Conservation (phyloP, 2,113 vertebrate species). For the Oncorhynchus mykiss region DNA sequence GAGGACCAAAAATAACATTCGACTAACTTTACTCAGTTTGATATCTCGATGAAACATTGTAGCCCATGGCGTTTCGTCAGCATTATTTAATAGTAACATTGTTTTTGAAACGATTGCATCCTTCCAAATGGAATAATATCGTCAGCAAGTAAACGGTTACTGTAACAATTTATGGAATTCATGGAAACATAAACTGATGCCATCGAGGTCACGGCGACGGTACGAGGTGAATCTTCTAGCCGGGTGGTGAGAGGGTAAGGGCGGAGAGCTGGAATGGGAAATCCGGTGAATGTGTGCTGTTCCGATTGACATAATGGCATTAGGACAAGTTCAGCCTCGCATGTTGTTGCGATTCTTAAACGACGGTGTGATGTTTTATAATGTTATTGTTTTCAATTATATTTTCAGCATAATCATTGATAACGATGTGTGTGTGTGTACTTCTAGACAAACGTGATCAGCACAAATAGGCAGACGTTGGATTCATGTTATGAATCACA, state of each 20-base stretch:
- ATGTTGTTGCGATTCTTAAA: neutral
- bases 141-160: neutral
- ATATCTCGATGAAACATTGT: neutral
- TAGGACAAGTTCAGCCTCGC: neutral
- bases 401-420: too few species aligned
- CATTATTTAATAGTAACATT: neutral
- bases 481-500: too few species aligned
- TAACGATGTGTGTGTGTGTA: too few species aligned
- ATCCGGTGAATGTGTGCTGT: constrained; percentile 9
- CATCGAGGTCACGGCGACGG: constrained; percentile 15
- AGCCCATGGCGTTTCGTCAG: neutral
- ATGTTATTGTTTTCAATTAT: neutral
- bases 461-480: too few species aligned
- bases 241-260: constrained; percentile 54
- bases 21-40: neutral
- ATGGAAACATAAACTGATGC: constrained; percentile 8
- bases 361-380: neutral
- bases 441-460: too few species aligned
- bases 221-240: constrained; percentile 19
- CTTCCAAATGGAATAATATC: neutral
- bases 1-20: neutral
- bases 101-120: constrained; percentile 47
- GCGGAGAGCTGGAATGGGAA: constrained; percentile 32
- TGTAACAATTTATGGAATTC: constrained; percentile 1
- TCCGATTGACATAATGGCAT: neutral